These are phyloP conservation scores for Rhabdophis nuchalis DNA, from an alignment of 2,797 vertebrate genomes.

Conservation along the genomic window DNA sequence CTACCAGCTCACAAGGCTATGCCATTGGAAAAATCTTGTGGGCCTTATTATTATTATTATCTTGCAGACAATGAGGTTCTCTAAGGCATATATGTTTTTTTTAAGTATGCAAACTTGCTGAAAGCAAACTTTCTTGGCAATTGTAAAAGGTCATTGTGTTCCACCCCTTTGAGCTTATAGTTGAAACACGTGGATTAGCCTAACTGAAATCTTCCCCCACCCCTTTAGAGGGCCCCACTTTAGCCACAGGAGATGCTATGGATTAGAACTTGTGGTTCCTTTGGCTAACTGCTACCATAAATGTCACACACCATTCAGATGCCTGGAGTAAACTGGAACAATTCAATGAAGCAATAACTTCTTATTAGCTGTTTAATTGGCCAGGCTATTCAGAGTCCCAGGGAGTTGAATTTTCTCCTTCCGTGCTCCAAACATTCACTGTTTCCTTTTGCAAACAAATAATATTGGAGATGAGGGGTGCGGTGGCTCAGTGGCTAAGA, in stretches of 20 bases:
- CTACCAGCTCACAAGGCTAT: not conserved
- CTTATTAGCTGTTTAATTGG: not conserved
- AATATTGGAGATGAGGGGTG: not conserved
- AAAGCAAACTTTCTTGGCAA: not conserved
- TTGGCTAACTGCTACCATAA: not conserved
- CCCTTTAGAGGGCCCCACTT: not conserved
- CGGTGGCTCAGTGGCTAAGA: no score
- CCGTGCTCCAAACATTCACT: not conserved
- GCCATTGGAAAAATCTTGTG: not conserved
- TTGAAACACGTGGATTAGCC: not conserved
- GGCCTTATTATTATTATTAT: not conserved
- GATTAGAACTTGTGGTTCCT: not conserved
- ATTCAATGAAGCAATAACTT: not conserved
- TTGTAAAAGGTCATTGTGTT: not conserved
- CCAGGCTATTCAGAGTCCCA: not conserved
- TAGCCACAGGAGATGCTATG: not conserved
- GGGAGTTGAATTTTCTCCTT: not conserved
- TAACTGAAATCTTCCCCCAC: not conserved
- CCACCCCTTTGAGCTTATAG: fast-evolving
- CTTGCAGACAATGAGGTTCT: not conserved
- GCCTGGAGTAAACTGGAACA: not conserved
- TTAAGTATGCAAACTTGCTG: fast-evolving
- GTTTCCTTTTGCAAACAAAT: not conserved
- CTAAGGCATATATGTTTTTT: not conserved
- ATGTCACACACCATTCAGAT: not conserved